These are phyloP conservation scores for Meriones unguiculatus DNA, from an alignment of 2,113 vertebrate species.

Conservation along the genomic window DNA sequence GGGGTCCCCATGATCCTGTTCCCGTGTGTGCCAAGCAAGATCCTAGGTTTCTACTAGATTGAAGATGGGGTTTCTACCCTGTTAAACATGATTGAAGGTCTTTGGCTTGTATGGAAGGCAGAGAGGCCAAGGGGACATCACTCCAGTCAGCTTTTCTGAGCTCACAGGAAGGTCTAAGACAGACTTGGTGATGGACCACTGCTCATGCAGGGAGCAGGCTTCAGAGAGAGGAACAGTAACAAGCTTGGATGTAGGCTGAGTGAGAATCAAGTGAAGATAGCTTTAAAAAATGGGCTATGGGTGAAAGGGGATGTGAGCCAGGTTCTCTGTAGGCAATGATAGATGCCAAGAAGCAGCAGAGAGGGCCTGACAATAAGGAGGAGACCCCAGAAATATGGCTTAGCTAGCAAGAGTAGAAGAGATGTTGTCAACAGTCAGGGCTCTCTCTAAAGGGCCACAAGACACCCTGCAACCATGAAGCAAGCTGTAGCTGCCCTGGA, in stretches of 20 bases:
- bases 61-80: not conserved
- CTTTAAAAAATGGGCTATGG: not conserved
- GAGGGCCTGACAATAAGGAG: no score
- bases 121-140: not conserved
- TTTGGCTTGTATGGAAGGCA: not conserved
- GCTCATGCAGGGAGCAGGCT: not conserved
- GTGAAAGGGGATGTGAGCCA: not conserved
- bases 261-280: not conserved
- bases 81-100: not conserved
- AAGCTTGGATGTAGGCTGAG: not conserved
- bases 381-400: not conserved
- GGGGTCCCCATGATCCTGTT: no score
- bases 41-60: not conserved
- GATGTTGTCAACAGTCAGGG: not conserved
- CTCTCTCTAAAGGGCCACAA: not conserved
- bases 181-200: not conserved
- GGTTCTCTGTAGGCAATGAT: not conserved
- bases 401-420: not conserved
- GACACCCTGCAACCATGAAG: not conserved
- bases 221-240: not conserved
- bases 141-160: not conserved
- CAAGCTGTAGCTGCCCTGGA: no score
- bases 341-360: accelerated
- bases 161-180: not conserved
- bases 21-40: not conserved